A percentile compares a stretch with the other conserved stretches of the same genome.
phyloP scores from a whole-genome alignment of 2,888 invertebrate genomes.

The Platycnemis pennipes region DNA sequence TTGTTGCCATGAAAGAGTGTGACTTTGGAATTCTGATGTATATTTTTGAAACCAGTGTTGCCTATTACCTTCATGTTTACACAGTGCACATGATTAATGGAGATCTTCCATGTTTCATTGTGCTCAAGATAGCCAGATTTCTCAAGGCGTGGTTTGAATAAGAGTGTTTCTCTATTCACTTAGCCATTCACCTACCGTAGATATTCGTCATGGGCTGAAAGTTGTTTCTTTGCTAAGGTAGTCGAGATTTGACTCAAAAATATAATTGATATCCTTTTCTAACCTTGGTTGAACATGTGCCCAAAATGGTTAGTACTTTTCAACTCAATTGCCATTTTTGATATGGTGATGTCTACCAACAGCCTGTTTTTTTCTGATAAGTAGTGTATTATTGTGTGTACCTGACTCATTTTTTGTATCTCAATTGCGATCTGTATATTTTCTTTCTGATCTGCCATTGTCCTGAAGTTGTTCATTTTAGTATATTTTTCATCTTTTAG shows the following conservation, averaged over 20 bases:
- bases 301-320: not conserved
- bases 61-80: not conserved
- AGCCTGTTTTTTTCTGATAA: not conserved
- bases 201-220: not conserved
- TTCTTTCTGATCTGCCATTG: not conserved
- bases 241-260: not conserved
- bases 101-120: not conserved
- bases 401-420: no score
- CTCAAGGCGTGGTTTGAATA: not conserved
- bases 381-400: not conserved
- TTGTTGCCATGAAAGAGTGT: not conserved
- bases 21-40: not conserved
- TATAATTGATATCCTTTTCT: not conserved
- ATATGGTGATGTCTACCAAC: not conserved
- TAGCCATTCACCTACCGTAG: not conserved
- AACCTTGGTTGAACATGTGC: not conserved
- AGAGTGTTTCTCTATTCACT: not conserved
- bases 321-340: not conserved
- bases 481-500: no score
- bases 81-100: not conserved
- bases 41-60: slow-evolving; percentile 32
- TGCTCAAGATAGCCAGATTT: not conserved
- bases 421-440: not conserved
- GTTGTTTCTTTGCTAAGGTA: not conserved
- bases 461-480: not conserved